A percentile compares a stretch with the other conserved stretches of the same genome.
phyloP scores from a whole-genome alignment of 1,140 invertebrate species.

The Drosophila simulans region DNA sequence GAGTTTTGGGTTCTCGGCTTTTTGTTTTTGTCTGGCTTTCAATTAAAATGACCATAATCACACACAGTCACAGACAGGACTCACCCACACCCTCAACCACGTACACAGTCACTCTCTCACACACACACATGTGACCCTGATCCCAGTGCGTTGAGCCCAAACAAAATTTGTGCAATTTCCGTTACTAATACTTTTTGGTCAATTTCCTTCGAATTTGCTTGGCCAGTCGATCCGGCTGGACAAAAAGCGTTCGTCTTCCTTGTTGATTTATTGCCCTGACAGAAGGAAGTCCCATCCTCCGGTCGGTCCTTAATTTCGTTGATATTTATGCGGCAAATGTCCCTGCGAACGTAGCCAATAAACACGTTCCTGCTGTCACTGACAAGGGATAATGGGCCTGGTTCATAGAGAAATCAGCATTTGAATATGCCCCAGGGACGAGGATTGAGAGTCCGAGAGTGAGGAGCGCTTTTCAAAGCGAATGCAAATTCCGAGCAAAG shows the following conservation, averaged over 20 bases:
- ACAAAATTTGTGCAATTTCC: conserved; percentile 79
- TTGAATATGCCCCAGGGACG: conserved; percentile 74
- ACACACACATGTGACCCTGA: conserved; percentile 27
- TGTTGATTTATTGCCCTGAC: conserved; percentile 76
- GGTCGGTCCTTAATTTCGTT: conserved; percentile 79
- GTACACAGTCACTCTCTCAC: conserved; percentile 5
- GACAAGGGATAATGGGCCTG: conserved; percentile 75
- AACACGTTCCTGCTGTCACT: conserved; percentile 76
- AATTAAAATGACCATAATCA: conserved; percentile 72
- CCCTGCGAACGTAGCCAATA: conserved; percentile 67
- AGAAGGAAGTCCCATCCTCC: conserved; percentile 39
- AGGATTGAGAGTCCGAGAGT: neutral
- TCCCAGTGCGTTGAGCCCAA: conserved; percentile 28
- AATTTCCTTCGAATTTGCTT: conserved; percentile 72
- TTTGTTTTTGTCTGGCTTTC: conserved; percentile 73
- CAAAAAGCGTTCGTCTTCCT: conserved; percentile 49
- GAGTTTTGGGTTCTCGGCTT: conserved; percentile 39
- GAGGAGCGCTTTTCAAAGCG: conserved; percentile 58
- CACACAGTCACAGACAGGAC: conserved; percentile 22
- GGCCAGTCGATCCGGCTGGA: conserved; percentile 17
- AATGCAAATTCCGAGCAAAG: conserved; percentile 71
- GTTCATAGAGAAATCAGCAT: conserved; percentile 67
- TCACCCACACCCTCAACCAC: conserved; percentile 5
- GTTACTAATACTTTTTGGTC: conserved; percentile 80
- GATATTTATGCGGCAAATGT: conserved; percentile 81